phyloP scores from a whole-genome alignment of 1,140 invertebrate genomes.

The Tachypleus tridentatus region DNA sequence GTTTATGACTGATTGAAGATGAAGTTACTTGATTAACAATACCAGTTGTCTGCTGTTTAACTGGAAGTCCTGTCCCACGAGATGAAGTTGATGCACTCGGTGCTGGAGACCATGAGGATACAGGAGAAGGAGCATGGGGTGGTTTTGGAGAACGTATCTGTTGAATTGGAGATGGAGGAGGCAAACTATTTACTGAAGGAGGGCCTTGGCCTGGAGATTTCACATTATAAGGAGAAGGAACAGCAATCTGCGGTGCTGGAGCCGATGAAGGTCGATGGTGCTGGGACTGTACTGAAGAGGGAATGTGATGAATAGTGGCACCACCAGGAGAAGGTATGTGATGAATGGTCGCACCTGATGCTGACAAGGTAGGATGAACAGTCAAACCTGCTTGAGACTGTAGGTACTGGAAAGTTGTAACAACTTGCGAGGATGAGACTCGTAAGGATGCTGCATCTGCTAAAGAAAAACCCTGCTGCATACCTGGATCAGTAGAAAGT shows the following conservation, averaged over 20 bases:
- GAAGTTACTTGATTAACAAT: not conserved
- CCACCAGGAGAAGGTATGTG: constrained; percentile 12
- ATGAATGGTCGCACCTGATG: constrained; percentile 4
- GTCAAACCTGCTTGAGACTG: too few species aligned
- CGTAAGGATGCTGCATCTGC: too few species aligned
- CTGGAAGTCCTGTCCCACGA: constrained; percentile 15
- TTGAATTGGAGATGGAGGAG: constrained; percentile 18
- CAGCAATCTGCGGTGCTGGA: constrained; percentile 22
- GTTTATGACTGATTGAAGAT: too few species aligned
- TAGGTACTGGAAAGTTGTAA: too few species aligned
- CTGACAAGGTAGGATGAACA: not conserved
- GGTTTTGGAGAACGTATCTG: constrained; percentile 17
- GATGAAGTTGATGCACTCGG: constrained; percentile 10
- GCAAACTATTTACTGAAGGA: constrained; percentile 19
- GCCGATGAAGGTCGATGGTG: constrained; percentile 19
- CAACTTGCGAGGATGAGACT: too few species aligned
- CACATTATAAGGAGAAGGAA: constrained; percentile 16
- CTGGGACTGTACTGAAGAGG: constrained; percentile 15
- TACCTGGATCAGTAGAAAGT: too few species aligned
- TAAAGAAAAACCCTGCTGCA: too few species aligned
- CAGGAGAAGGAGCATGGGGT: constrained; percentile 15
- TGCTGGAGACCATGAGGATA: constrained; percentile 16
- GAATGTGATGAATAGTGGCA: constrained; percentile 17
- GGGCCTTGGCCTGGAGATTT: constrained; percentile 15
- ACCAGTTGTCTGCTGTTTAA: constrained; percentile 19